A percentile compares a stretch with the other conserved stretches of the same genome.
Conservation (phyloP, 2,888 invertebrate species). For the Drosophila pseudotalamancana region DNA sequence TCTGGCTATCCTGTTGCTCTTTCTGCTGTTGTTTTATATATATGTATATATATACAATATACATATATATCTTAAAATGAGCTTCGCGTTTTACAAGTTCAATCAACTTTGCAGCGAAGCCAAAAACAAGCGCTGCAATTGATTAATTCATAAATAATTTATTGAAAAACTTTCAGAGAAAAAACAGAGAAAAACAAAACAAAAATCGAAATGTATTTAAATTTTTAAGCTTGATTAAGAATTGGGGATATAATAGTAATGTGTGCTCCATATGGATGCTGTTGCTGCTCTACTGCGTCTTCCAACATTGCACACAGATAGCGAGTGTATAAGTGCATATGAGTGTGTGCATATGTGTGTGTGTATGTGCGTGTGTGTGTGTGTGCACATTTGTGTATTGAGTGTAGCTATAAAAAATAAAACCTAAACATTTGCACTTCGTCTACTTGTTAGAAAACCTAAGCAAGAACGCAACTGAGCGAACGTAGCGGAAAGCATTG, state of each 20-base stretch:
- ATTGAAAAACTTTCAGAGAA: slow-evolving; percentile 37
- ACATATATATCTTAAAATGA: slow-evolving; percentile 54
- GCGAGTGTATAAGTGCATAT: neutral
- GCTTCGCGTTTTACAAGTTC: slow-evolving; percentile 62
- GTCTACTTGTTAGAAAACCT: slow-evolving; percentile 58
- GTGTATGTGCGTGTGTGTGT: slow-evolving; percentile 4
- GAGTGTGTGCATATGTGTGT: neutral
- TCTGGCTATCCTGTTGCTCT: slow-evolving; percentile 25
- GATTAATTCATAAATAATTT: slow-evolving; percentile 71
- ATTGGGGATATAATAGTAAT: no score
- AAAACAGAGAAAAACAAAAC: slow-evolving; percentile 9
- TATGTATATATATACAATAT: neutral
- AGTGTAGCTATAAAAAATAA: slow-evolving; percentile 53
- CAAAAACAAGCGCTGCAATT: slow-evolving; percentile 48
- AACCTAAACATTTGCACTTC: slow-evolving; percentile 76
- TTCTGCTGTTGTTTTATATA: slow-evolving; percentile 11
- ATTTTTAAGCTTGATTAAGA: neutral
- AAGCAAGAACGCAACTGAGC: slow-evolving; percentile 37
- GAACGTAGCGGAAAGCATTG: no score
- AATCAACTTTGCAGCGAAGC: slow-evolving; percentile 68
- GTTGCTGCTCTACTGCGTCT: slow-evolving; percentile 16
- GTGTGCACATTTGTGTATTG: slow-evolving; percentile 24
- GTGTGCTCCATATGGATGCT: neutral
- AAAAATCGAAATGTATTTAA: slow-evolving; percentile 1
- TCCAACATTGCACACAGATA: slow-evolving; percentile 17